Conservation (phyloP, 2,797 vertebrate species). For the Enteromius thamalakanensis region DNA sequence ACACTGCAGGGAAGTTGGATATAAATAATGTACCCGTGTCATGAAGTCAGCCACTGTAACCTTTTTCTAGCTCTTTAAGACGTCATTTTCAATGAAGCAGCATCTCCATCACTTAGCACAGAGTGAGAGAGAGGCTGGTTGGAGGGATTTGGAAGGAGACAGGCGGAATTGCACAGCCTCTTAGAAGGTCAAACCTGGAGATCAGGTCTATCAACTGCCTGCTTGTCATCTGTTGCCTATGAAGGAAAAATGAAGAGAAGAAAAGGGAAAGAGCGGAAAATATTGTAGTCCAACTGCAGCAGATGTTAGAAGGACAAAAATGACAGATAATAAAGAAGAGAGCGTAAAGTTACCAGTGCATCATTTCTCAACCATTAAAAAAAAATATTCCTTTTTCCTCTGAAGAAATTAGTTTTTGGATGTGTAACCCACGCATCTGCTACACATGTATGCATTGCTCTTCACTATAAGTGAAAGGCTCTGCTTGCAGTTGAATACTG, state of each 20-base stretch:
- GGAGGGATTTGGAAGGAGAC: slow-evolving; percentile 32
- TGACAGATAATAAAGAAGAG: slow-evolving; percentile 48
- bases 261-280: slow-evolving; percentile 22
- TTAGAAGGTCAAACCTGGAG: slow-evolving; percentile 69
- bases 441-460: not conserved
- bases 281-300: slow-evolving; percentile 37
- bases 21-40: slow-evolving; percentile 79
- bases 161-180: slow-evolving; percentile 47
- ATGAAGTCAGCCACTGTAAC: slow-evolving; percentile 77
- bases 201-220: slow-evolving; percentile 56
- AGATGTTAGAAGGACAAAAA: slow-evolving; percentile 56
- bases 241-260: slow-evolving; percentile 46
- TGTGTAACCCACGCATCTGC: not conserved
- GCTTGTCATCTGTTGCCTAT: slow-evolving; percentile 59
- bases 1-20: slow-evolving; percentile 53
- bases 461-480: not conserved
- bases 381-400: not conserved
- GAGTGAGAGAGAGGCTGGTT: slow-evolving; percentile 35
- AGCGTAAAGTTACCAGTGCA: not conserved
- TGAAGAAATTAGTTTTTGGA: not conserved
- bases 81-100: slow-evolving; percentile 79
- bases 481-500: not conserved
- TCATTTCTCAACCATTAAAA: not conserved
- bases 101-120: slow-evolving; percentile 75
- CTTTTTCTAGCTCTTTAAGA: slow-evolving; percentile 81